Evolutionary conservation across 2,888 invertebrate species (phyloP).

Genomic region (Tiliacea citrago): DNA sequence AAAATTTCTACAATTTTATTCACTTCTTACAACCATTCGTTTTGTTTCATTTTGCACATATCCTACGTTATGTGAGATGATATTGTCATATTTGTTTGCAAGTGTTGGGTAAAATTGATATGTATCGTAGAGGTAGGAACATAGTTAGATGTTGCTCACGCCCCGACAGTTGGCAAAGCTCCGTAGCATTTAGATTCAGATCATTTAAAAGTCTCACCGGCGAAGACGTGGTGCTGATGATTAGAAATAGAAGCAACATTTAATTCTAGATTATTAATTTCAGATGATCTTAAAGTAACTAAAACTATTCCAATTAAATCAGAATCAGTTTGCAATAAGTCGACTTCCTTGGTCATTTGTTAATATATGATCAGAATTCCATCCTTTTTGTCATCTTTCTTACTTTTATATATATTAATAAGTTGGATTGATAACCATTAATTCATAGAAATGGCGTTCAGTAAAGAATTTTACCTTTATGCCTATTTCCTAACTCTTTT

Average conservation of each 20-base stretch:
- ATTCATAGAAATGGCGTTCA: background rate
- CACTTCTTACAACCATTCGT: too few species aligned
- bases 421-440: background rate
- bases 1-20: background rate
- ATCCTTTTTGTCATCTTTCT: background rate
- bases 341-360: background rate
- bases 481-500: background rate
- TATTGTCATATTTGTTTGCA: conserved; percentile 46
- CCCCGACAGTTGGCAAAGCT: conserved; percentile 83
- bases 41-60: too few species aligned
- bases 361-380: background rate
- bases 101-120: conserved; percentile 67
- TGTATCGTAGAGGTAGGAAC: conserved; percentile 70
- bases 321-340: background rate
- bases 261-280: conserved; percentile 71
- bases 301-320: background rate
- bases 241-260: conserved; percentile 77
- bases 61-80: background rate
- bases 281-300: conserved; percentile 1
- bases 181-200: conserved; percentile 79
- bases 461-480: background rate
- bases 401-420: background rate
- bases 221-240: conserved; percentile 70
- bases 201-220: conserved; percentile 77
- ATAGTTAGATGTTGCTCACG: conserved; percentile 76